A percentile compares a stretch with the other conserved stretches of the same genome.
phyloP scores from a whole-genome alignment of 2,797 vertebrate genomes.

The Hirundo rustica region DNA sequence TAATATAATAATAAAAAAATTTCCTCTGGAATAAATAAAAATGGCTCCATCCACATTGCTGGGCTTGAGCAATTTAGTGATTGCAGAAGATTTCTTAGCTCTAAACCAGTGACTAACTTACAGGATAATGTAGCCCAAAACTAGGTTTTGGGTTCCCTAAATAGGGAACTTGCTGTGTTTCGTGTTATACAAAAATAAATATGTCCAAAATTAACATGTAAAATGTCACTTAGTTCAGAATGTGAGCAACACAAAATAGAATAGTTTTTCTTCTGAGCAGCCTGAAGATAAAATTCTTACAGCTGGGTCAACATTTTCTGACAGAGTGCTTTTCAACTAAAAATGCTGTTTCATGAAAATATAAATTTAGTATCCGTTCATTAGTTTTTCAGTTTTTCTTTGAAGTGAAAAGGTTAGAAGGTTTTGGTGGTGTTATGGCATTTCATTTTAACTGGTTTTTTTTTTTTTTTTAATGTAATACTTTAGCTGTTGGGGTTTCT shows the following conservation, averaged over 20 bases:
- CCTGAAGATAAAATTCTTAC: background rate
- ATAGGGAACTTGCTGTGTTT: background rate
- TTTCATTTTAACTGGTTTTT: background rate
- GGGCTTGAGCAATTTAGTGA: background rate
- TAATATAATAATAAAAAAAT: conserved; percentile 6
- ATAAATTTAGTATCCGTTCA: background rate
- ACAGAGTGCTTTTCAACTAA: background rate
- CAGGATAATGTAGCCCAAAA: background rate
- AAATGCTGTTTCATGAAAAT: background rate
- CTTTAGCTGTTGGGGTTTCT: background rate
- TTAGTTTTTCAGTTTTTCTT: background rate
- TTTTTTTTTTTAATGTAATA: background rate
- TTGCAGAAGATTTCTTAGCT: background rate
- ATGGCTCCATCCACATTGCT: background rate
- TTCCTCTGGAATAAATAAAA: conserved; percentile 20
- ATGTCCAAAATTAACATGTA: background rate
- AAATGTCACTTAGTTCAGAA: background rate
- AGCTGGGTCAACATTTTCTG: background rate
- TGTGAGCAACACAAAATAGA: background rate
- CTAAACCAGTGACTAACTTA: background rate
- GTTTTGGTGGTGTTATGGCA: background rate
- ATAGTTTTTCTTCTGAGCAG: background rate
- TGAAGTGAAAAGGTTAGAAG: conserved; percentile 7
- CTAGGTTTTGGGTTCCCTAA: too few relatives aligned
- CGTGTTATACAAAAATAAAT: background rate